Conservation (phyloP, 2,113 vertebrate genomes). For the Artemisiospiza belli region DNA sequence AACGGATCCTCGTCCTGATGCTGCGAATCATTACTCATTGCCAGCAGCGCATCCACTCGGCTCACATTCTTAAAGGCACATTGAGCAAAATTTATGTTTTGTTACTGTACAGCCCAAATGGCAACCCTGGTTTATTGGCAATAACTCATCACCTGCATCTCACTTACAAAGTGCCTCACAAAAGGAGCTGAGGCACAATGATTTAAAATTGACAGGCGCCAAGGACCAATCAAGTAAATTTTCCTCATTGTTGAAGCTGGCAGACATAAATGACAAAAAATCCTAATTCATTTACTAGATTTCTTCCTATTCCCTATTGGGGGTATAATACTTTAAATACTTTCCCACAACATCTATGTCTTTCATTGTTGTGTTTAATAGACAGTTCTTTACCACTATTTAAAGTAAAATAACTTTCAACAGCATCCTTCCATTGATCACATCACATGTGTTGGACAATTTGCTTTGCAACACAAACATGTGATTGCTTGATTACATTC, state of each 20-base stretch:
- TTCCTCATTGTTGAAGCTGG: not conserved
- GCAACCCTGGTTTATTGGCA: not conserved
- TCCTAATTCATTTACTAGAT: not conserved
- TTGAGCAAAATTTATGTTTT: slow-evolving; percentile 19
- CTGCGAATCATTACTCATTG: not conserved
- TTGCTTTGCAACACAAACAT: not conserved
- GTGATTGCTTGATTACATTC: not conserved
- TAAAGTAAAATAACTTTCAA: not conserved
- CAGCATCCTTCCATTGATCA: not conserved
- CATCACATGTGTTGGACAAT: not conserved
- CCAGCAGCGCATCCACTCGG: not conserved
- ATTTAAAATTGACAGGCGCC: not conserved
- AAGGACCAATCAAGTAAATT: not conserved
- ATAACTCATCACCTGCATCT: not conserved
- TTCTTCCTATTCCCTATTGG: not conserved
- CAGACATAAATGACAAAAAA: not conserved
- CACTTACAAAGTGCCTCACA: not conserved
- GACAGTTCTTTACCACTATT: not conserved
- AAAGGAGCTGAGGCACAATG: not conserved
- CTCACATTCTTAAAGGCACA: slow-evolving; percentile 6
- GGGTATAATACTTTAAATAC: not conserved
- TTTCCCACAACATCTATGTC: not conserved
- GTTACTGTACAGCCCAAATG: slow-evolving; percentile 1
- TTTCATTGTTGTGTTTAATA: not conserved
- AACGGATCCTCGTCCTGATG: not conserved